phyloP scores from a whole-genome alignment of 2,113 vertebrate genomes.

The Apus apus region DNA sequence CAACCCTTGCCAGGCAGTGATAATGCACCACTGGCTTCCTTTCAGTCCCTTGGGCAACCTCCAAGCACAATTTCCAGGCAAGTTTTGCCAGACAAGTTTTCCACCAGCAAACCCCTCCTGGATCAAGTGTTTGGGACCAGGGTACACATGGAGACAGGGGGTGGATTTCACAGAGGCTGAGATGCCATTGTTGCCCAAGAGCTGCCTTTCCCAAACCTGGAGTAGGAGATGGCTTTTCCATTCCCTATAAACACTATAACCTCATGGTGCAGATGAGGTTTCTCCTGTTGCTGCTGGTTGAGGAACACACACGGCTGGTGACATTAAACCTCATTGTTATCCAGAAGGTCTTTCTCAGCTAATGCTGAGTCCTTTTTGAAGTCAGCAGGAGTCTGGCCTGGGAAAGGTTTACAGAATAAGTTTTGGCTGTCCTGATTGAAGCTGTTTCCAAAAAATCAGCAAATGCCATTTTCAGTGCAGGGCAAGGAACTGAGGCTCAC shows the following conservation, averaged over 20 bases:
- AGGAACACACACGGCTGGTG: neutral
- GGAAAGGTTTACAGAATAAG: neutral
- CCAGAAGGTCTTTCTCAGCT: neutral
- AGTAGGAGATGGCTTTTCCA: neutral
- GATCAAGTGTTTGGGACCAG: accelerated
- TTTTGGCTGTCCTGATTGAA: neutral
- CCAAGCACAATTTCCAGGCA: neutral
- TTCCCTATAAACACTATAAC: neutral
- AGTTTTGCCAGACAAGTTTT: neutral
- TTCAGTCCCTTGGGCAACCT: neutral
- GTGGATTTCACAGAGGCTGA: neutral
- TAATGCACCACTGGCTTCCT: accelerated
- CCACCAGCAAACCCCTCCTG: neutral
- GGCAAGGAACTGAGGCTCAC: accelerated
- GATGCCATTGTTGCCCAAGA: neutral
- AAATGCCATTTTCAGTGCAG: neutral
- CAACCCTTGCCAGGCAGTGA: neutral
- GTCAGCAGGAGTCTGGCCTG: neutral
- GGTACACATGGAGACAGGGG: neutral
- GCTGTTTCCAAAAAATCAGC: neutral
- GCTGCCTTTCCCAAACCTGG: neutral
- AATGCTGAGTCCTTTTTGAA: neutral
- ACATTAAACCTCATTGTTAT: neutral
- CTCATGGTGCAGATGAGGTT: accelerated
- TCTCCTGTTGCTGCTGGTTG: neutral